These are phyloP conservation scores for Ageneiosus marmoratus DNA, from an alignment of 2,113 vertebrate species.

Conservation along the genomic window DNA sequence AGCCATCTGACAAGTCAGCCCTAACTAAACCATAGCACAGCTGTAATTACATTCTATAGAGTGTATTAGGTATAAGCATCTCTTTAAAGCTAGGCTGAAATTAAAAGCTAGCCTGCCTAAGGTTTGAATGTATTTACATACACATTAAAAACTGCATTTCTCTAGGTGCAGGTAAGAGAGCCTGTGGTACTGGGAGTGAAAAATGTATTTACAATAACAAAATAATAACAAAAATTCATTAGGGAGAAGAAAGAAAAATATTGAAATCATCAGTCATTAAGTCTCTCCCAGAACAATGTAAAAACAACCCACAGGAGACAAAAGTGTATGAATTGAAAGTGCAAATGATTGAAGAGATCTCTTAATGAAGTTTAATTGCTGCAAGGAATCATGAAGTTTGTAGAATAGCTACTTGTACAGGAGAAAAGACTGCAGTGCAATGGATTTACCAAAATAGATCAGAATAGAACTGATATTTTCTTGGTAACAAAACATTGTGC, in stretches of 20 bases:
- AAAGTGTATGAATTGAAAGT: constrained; percentile 59
- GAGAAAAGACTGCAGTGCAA: constrained; percentile 14
- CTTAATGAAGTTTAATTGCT: constrained; percentile 64
- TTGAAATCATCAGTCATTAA: constrained; percentile 61
- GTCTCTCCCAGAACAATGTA: constrained; percentile 56
- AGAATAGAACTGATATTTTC: not conserved
- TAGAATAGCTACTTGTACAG: constrained; percentile 46
- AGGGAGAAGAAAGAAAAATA: constrained; percentile 37
- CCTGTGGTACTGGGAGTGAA: constrained; percentile 32
- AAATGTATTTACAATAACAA: constrained; percentile 57
- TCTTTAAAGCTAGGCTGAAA: not conserved
- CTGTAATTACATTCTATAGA: constrained; percentile 4
- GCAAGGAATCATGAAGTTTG: constrained; percentile 52
- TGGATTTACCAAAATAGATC: constrained; percentile 9
- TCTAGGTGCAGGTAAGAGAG: not conserved
- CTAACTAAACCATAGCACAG: not conserved
- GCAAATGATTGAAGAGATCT: constrained; percentile 61
- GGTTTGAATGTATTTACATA: constrained; percentile 24
- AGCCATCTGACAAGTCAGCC: not conserved
- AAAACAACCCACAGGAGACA: constrained; percentile 55
- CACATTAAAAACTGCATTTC: constrained; percentile 39
- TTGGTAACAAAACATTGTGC: not conserved
- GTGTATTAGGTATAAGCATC: not conserved
- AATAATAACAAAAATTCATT: constrained; percentile 52
- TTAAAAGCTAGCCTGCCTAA: not conserved